Conservation (phyloP, 2,113 vertebrate species). For the Coreoperca whiteheadi region DNA sequence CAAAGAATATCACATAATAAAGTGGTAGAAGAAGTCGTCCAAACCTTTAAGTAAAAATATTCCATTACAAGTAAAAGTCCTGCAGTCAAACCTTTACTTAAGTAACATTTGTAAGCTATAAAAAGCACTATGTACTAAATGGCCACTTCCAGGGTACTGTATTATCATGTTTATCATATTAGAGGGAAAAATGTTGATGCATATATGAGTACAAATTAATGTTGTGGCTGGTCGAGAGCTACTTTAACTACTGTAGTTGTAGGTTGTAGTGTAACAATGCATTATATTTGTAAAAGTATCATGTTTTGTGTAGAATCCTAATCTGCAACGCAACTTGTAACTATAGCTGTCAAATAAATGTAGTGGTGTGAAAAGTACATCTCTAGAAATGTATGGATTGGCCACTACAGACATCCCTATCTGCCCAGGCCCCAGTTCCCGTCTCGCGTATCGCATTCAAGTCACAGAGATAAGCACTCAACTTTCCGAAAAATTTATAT, state of each 20-base stretch:
- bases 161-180: background rate
- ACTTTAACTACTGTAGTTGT: background rate
- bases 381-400: background rate
- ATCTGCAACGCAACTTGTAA: background rate
- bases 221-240: background rate
- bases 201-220: background rate
- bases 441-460: background rate
- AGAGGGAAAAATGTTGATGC: background rate
- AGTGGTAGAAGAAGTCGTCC: background rate
- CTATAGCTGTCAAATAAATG: background rate
- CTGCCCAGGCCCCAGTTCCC: background rate
- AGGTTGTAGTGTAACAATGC: background rate
- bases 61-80: background rate
- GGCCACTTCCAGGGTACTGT: background rate
- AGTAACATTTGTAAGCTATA: background rate
- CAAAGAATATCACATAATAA: background rate
- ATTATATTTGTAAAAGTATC: background rate
- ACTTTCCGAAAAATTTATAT: background rate
- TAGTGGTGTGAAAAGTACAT: background rate
- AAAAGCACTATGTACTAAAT: background rate
- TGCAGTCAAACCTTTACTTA: no score
- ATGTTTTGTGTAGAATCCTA: background rate
- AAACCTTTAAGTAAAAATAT: background rate
- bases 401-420: background rate
- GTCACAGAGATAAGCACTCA: background rate